Evolutionary conservation across 2,113 vertebrate species (phyloP).

Genomic region (Aphyosemion australe): DNA sequence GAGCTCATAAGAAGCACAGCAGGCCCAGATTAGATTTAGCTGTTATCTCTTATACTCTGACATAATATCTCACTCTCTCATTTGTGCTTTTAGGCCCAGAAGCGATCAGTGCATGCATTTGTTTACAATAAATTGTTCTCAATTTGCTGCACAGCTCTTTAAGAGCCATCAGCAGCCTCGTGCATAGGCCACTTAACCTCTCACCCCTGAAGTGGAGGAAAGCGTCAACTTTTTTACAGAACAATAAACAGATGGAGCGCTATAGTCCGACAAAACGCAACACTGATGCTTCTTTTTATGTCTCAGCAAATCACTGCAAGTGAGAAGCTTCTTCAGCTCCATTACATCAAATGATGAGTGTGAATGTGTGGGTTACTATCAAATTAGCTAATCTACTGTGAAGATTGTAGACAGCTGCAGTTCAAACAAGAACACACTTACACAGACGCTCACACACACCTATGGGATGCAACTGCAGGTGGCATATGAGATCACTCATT

Average conservation of each 20-base stretch:
- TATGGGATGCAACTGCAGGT: slow-evolving; percentile 52
- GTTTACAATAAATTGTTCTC: slow-evolving; percentile 19
- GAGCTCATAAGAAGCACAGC: slow-evolving; percentile 59
- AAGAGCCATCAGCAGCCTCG: slow-evolving; percentile 16
- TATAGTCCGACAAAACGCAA: slow-evolving; percentile 1
- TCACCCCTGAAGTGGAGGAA: slow-evolving; percentile 15
- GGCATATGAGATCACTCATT: slow-evolving; percentile 75
- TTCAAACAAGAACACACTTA: slow-evolving; percentile 2
- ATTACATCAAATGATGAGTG: slow-evolving; percentile 54
- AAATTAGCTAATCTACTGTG: slow-evolving; percentile 67
- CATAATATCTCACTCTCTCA: slow-evolving; percentile 8
- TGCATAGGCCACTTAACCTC: slow-evolving; percentile 25
- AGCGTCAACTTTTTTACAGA: slow-evolving; percentile 10
- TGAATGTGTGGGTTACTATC: slow-evolving; percentile 63
- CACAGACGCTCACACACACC: slow-evolving; percentile 1
- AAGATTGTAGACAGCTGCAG: slow-evolving; percentile 47
- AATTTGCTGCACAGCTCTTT: slow-evolving; percentile 19
- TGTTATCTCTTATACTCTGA: slow-evolving; percentile 8
- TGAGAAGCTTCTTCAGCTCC: slow-evolving; percentile 47
- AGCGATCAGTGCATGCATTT: slow-evolving; percentile 31
- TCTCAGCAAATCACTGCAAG: slow-evolving; percentile 33
- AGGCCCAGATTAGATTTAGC: slow-evolving; percentile 64
- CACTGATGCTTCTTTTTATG: slow-evolving; percentile 17
- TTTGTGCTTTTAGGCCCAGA: slow-evolving; percentile 52
- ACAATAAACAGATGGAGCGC: slow-evolving; percentile 4